Evolutionary conservation across 1,140 invertebrate genomes (phyloP).

Genomic region (Drosophila ohnishii): DNA sequence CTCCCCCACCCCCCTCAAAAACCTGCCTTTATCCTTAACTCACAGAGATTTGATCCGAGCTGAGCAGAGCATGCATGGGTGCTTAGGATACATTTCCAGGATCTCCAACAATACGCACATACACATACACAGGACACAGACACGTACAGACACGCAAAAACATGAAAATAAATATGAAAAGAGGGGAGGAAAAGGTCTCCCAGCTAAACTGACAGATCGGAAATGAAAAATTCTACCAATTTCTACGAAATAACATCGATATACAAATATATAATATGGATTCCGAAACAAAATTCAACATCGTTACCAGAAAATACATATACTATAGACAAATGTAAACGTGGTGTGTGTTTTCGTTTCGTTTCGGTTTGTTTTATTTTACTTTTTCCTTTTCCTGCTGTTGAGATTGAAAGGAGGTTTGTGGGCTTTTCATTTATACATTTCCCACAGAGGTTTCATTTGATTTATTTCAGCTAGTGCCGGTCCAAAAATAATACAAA

Average conservation of each 20-base stretch:
- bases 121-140: constrained; percentile 36
- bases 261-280: constrained; percentile 30
- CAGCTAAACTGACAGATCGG: constrained; percentile 28
- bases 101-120: constrained; percentile 48
- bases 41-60: constrained; percentile 39
- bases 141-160: constrained; percentile 37
- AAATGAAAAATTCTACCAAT: constrained; percentile 37
- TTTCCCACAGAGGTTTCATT: constrained; percentile 14
- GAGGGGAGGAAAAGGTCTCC: background rate
- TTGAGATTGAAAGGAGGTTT: constrained; percentile 16
- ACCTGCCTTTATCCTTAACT: constrained; percentile 15
- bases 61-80: constrained; percentile 43
- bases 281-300: constrained; percentile 37
- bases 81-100: constrained; percentile 38
- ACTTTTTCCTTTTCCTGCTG: background rate
- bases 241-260: constrained; percentile 34
- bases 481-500: constrained; percentile 35
- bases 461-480: constrained; percentile 8
- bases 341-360: constrained; percentile 15
- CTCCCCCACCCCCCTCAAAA: background rate
- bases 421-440: constrained; percentile 17
- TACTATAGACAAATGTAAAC: constrained; percentile 24
- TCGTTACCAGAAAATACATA: constrained; percentile 23
- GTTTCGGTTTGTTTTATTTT: background rate
- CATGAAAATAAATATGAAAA: constrained; percentile 25